These are phyloP conservation scores for Malaclemys terrapin DNA, from an alignment of 2,113 vertebrate genomes.

Conservation along the genomic window DNA sequence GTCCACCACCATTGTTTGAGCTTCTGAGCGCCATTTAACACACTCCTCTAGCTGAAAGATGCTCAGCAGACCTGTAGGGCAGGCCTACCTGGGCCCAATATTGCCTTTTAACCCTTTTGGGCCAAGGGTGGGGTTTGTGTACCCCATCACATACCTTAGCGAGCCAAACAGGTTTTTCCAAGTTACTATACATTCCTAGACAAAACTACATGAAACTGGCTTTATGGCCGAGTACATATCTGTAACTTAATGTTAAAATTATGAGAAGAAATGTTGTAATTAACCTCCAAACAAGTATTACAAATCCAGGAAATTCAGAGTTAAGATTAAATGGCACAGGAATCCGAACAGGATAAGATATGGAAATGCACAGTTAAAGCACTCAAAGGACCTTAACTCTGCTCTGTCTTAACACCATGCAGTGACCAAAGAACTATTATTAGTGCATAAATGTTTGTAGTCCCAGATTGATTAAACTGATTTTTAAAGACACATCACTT, in stretches of 20 bases:
- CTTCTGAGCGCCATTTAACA: too few relatives aligned
- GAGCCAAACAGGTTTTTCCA: background rate
- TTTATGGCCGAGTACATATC: background rate
- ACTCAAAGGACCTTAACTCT: conserved; percentile 7
- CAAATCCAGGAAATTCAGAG: background rate
- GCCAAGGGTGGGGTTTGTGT: too few relatives aligned
- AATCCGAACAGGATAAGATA: background rate
- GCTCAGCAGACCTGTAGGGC: too few relatives aligned
- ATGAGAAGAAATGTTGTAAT: background rate
- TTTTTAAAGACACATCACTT: background rate
- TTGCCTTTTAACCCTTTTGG: too few relatives aligned
- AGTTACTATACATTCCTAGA: conserved; percentile 3
- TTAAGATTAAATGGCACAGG: background rate
- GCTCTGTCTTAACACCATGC: background rate
- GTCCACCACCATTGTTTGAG: too few relatives aligned
- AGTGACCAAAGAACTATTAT: background rate
- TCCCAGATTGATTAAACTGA: background rate
- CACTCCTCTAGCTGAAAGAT: too few relatives aligned
- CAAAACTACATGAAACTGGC: background rate
- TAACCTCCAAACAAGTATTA: conserved; percentile 6
- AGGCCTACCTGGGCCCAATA: too few relatives aligned
- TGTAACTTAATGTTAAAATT: conserved; percentile 22
- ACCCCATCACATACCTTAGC: background rate
- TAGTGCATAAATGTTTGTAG: background rate
- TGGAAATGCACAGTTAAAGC: too few relatives aligned